Conservation (phyloP, 2,113 vertebrate genomes). For the Peromyscus californicus region DNA sequence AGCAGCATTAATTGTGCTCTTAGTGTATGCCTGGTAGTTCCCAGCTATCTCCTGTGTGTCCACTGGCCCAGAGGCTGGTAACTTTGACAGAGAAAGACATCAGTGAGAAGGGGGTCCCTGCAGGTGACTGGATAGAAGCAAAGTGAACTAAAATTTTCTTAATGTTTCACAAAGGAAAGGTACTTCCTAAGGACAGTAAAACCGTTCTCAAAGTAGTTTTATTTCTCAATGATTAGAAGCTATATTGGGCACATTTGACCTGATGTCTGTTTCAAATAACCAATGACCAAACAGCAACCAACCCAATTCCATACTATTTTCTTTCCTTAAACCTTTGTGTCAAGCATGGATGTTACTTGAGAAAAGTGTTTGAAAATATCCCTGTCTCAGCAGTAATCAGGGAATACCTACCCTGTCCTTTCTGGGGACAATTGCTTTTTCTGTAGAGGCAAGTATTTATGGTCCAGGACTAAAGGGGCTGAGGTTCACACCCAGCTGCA, state of each 20-base stretch:
- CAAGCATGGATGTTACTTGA: not conserved
- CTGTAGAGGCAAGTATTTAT: not conserved
- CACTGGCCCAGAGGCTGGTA: not conserved
- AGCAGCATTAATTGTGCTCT: not conserved
- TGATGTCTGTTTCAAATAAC: constrained; percentile 11
- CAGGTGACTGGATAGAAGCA: not conserved
- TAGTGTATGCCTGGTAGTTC: not conserved
- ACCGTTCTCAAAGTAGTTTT: constrained; percentile 45
- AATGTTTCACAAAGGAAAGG: constrained; percentile 10
- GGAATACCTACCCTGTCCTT: not conserved
- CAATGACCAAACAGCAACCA: not conserved
- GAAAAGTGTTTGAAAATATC: constrained; percentile 41
- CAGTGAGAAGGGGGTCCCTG: not conserved
- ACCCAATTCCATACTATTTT: not conserved
- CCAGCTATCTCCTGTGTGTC: not conserved
- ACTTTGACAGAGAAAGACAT: not conserved
- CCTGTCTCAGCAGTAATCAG: not conserved
- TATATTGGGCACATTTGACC: not conserved
- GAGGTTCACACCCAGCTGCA: not conserved
- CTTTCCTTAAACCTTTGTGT: not conserved
- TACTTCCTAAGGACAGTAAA: not conserved
- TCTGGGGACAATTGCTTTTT: constrained; percentile 20
- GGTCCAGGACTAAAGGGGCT: not conserved
- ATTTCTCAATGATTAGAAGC: constrained; percentile 14
- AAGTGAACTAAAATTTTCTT: constrained; percentile 3